Conservation (phyloP, 2,113 vertebrate genomes). For the Dasyornis broadbenti region DNA sequence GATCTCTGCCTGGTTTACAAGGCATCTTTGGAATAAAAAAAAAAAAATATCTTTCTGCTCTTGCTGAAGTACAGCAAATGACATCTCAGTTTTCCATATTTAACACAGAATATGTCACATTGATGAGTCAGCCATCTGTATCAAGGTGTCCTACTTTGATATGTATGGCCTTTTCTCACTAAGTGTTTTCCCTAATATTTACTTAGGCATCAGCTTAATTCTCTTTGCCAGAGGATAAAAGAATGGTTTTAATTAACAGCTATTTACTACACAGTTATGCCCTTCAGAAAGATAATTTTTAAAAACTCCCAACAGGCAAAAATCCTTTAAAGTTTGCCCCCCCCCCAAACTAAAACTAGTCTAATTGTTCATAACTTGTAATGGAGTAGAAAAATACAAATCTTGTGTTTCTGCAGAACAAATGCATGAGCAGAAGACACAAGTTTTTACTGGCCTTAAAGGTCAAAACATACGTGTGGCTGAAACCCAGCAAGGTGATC, state of each 20-base stretch:
- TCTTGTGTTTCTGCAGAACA: background rate
- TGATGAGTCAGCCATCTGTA: background rate
- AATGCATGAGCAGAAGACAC: background rate
- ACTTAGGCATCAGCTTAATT: background rate
- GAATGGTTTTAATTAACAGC: background rate
- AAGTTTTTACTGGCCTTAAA: background rate
- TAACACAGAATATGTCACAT: background rate
- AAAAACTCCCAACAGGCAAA: background rate
- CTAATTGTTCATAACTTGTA: background rate
- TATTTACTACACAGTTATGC: background rate
- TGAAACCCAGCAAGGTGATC: background rate
- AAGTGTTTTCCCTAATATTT: background rate
- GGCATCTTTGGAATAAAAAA: background rate
- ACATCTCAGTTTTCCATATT: background rate
- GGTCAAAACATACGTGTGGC: background rate
- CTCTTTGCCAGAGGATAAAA: background rate
- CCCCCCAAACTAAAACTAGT: background rate
- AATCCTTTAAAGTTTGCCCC: background rate
- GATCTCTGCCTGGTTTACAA: background rate
- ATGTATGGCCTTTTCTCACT: background rate
- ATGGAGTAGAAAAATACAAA: background rate
- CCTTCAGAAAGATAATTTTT: background rate
- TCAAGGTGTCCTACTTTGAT: background rate
- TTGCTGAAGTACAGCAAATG: background rate
- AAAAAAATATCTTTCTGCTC: background rate